Conservation (phyloP, 2,113 vertebrate genomes). For the Galemys pyrenaicus region DNA sequence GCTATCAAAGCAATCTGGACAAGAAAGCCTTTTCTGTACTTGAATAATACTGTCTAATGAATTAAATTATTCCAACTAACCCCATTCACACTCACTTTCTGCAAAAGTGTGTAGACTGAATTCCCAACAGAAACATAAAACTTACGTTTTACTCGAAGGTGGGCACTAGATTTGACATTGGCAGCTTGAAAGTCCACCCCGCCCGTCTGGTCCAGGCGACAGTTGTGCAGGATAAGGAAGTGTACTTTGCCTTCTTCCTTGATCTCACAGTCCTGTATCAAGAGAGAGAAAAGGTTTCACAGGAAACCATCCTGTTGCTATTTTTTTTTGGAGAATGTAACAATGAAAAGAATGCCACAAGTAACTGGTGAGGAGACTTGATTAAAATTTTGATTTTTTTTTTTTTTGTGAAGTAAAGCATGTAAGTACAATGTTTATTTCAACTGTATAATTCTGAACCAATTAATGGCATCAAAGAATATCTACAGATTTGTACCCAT, state of each 20-base stretch:
- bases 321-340: not conserved
- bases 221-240: conserved; percentile 92
- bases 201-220: conserved; percentile 93
- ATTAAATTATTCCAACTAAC: not conserved
- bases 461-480: not conserved
- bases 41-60: conserved; percentile 19
- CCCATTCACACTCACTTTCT: conserved; percentile 31
- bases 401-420: not conserved
- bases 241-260: conserved; percentile 95
- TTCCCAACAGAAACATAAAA: not conserved
- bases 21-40: not conserved
- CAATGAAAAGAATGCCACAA: not conserved
- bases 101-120: not conserved
- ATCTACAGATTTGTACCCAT: not conserved
- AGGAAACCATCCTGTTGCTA: not conserved
- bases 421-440: not conserved
- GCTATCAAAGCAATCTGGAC: not conserved
- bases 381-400: not conserved
- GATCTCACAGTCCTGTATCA: conserved; percentile 94
- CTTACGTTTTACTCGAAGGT: conserved; percentile 97
- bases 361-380: not conserved
- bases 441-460: not conserved
- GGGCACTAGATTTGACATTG: conserved; percentile 95
- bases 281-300: not conserved
- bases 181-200: conserved; percentile 95